These are phyloP conservation scores for Gryon sp. DNA, from an alignment of 1,140 invertebrate genomes.

Conservation along the genomic window DNA sequence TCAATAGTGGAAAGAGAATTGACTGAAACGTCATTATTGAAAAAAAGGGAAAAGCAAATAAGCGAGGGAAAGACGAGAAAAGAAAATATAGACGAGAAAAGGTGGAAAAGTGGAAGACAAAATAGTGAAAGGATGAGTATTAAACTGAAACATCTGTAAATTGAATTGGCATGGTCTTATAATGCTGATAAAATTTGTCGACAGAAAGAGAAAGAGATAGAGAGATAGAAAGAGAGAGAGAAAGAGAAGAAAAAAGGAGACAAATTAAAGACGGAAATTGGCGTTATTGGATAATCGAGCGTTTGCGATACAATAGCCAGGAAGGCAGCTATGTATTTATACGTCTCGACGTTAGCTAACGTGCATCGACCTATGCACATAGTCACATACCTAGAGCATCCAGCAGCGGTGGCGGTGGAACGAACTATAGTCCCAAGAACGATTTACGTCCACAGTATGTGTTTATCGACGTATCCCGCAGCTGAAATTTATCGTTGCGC, in stretches of 20 bases:
- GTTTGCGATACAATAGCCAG: constrained; percentile 22
- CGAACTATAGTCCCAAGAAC: constrained; percentile 51
- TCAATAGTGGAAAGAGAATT: no score
- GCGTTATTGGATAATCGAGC: constrained; percentile 44
- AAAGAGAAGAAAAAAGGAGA: constrained; percentile 7
- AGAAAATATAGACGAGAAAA: background rate
- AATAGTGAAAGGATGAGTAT: no score
- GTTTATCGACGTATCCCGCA: constrained; percentile 58
- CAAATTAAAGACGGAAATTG: constrained; percentile 27
- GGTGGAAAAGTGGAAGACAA: no score
- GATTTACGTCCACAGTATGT: constrained; percentile 54
- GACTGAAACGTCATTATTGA: no score
- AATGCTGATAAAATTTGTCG: constrained; percentile 23
- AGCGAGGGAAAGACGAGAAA: no score
- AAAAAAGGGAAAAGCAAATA: background rate
- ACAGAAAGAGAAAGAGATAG: no score
- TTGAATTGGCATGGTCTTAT: constrained; percentile 13
- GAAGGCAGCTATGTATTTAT: constrained; percentile 42
- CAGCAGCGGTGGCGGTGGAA: constrained; percentile 3
- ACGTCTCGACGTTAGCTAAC: constrained; percentile 34
- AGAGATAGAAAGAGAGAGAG: no score
- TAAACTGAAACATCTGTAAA: constrained; percentile 12
- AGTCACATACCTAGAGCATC: constrained; percentile 13
- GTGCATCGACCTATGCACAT: constrained; percentile 45
- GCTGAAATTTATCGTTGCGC: constrained; percentile 53